Base-by-base conservation (phyloP, 2,888 invertebrate species). In the Drosophila demipolita region DNA sequence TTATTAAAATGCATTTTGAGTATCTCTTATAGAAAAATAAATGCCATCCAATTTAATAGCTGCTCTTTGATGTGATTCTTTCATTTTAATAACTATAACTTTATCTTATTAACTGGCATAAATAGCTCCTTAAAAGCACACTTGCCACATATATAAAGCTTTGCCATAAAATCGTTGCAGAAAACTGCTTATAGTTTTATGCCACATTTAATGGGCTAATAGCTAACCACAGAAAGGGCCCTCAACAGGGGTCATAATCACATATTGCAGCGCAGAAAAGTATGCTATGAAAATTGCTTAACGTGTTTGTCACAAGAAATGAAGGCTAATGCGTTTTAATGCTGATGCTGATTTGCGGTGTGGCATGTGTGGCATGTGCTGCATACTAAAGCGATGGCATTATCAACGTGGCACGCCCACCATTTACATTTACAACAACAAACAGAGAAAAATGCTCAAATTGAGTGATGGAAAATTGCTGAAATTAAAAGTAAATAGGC, bases 231-330 rank as follows among this genome's bases (percentile, higher is more conserved):
- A 65, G 70, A 74, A 75, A 80, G 80, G 59, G 29, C 50, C 66
- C 45, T 20, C 55, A 65, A 66, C 63, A 64, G 68, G 54, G 40
- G 35, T 48, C 26, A 32, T 32, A 26, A 26, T 6, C 42, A 26
- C 42, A 50, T 20, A 26, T 42, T 53, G 55, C 35, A 23, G 11
- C 64, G 49, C 85, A 38, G 38, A 60, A 73, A 89, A 82, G 90
- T 82, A 79, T 82, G 84, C 90, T 85, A 89, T 75, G 77, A 69
- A 82, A 87, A 85, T 71, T 60, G 63, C 63, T 69, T 35, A 74
- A 72, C 72, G 78, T 66, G 58, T 78, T 66, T 62, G 68, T 66
- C 57, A n/a, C 54, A 82, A 12, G 38, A 23, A 54, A 26, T 35
- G 4, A 54, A 26, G n/a, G 38, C 29, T 55, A 29, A 29, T 59